A percentile compares a stretch with the other conserved stretches of the same genome.
Conservation (phyloP, 2,888 invertebrate species). For the Nomada fucata region DNA sequence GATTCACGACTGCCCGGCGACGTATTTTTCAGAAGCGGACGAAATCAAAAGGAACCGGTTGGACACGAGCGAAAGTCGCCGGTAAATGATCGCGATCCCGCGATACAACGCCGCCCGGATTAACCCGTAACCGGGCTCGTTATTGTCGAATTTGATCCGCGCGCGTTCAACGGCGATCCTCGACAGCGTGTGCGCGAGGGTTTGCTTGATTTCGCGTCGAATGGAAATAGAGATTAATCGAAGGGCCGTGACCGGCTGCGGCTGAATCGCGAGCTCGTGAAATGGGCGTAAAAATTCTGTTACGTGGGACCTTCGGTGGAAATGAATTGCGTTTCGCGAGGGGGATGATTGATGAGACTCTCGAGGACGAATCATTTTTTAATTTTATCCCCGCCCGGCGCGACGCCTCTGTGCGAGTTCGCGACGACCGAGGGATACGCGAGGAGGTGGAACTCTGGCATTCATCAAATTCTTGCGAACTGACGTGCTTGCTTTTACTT, state of each 20-base stretch:
- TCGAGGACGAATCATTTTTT: slow-evolving; percentile 4
- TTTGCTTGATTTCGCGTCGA: not conserved
- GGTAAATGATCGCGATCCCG: slow-evolving; percentile 61
- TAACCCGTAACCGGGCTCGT: slow-evolving; percentile 73
- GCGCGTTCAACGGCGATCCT: slow-evolving; percentile 3
- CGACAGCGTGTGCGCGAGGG: not conserved
- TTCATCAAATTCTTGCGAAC: too few relatives aligned
- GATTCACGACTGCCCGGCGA: slow-evolving; percentile 31
- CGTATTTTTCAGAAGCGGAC: slow-evolving; percentile 64
- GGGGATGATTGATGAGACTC: slow-evolving; percentile 22
- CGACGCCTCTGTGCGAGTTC: not conserved
- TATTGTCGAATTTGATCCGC: slow-evolving; percentile 67
- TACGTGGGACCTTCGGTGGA: not conserved
- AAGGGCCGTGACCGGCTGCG: slow-evolving; percentile 39
- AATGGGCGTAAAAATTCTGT: slow-evolving; percentile 30
- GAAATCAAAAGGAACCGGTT: slow-evolving; percentile 71
- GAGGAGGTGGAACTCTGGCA: too few relatives aligned
- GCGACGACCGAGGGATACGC: not conserved
- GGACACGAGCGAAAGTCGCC: slow-evolving; percentile 69
- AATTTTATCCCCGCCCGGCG: not conserved
- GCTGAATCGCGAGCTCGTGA: slow-evolving; percentile 35
- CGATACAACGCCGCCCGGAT: slow-evolving; percentile 65
- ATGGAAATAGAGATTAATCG: slow-evolving; percentile 60
- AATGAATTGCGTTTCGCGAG: slow-evolving; percentile 27
- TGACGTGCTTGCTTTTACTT: too few relatives aligned